A percentile compares a stretch with the other conserved stretches of the same genome.
Evolutionary conservation across 2,888 invertebrate genomes (phyloP).

Genomic region (Phania funesta): DNA sequence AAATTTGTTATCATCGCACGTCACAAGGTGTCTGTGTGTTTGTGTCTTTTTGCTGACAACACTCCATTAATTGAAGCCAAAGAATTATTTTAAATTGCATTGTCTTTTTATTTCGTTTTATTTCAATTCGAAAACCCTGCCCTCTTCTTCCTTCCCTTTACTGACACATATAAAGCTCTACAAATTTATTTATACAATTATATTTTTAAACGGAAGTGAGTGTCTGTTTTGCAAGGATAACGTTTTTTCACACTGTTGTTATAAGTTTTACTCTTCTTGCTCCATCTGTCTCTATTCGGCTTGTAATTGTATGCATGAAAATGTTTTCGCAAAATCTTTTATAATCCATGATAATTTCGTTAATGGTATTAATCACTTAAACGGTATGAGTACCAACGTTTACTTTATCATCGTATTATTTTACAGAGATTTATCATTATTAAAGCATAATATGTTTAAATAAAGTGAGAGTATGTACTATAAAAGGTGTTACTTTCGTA

Average conservation of each 20-base stretch:
- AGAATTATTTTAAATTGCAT: slow-evolving; percentile 78
- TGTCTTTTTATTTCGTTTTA: slow-evolving; percentile 71
- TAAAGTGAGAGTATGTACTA: background rate
- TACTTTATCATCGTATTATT: slow-evolving; percentile 54
- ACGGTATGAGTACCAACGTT: slow-evolving; percentile 22
- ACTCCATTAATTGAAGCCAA: slow-evolving; percentile 78
- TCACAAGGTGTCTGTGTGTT: background rate
- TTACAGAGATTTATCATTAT: slow-evolving; percentile 42
- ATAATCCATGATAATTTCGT: slow-evolving; percentile 80
- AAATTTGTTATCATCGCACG: background rate
- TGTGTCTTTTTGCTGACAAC: slow-evolving; percentile 44
- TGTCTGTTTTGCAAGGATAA: slow-evolving; percentile 71
- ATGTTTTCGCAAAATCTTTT: slow-evolving; percentile 75
- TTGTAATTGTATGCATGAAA: slow-evolving; percentile 73
- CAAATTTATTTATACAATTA: background rate
- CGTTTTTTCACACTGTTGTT: slow-evolving; percentile 46
- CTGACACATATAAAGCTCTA: background rate
- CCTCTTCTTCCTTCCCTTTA: background rate
- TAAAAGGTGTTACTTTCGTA: background rate
- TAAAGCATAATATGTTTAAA: slow-evolving; percentile 16
- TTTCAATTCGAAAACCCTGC: slow-evolving; percentile 22
- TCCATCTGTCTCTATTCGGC: slow-evolving; percentile 45
- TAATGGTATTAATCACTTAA: slow-evolving; percentile 79
- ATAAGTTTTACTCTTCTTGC: slow-evolving; percentile 15
- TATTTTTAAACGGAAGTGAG: slow-evolving; percentile 52